phyloP scores from a whole-genome alignment of 2,888 invertebrate genomes.

The Hybos culiciformis region DNA sequence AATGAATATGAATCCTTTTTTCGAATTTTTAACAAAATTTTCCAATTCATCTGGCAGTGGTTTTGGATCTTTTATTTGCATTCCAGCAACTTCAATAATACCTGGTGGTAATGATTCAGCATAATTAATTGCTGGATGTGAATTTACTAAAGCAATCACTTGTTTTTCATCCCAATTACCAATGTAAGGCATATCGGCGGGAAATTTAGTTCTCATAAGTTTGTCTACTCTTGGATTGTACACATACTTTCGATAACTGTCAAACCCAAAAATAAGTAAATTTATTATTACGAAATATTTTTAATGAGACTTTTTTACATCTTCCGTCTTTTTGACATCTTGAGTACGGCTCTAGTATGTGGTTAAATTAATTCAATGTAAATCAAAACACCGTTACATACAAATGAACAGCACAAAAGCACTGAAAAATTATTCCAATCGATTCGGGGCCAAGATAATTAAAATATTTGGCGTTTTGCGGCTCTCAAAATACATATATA shows the following conservation, averaged over 20 bases:
- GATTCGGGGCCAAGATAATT: too few species aligned
- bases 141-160: slow-evolving; percentile 25
- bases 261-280: background rate
- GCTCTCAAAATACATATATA: too few species aligned
- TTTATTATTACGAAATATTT: background rate
- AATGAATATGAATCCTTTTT: slow-evolving; percentile 27
- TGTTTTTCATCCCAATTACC: slow-evolving; percentile 17
- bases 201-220: slow-evolving; percentile 15
- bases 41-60: slow-evolving; percentile 21
- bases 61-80: slow-evolving; percentile 24
- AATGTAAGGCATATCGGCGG: slow-evolving; percentile 14
- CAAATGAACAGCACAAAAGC: too few species aligned
- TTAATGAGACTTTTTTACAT: too few species aligned
- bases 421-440: too few species aligned
- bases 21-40: slow-evolving; percentile 21
- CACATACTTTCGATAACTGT: slow-evolving; percentile 16
- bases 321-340: background rate
- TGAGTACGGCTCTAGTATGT: too few species aligned
- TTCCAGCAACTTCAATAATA: slow-evolving; percentile 29
- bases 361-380: too few species aligned
- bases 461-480: too few species aligned
- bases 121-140: slow-evolving; percentile 25
- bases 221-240: slow-evolving; percentile 16
- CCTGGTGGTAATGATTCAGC: slow-evolving; percentile 28
- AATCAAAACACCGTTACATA: too few species aligned